phyloP scores from a whole-genome alignment of 2,888 invertebrate species.

The Hydroisotoma schaefferi region DNA sequence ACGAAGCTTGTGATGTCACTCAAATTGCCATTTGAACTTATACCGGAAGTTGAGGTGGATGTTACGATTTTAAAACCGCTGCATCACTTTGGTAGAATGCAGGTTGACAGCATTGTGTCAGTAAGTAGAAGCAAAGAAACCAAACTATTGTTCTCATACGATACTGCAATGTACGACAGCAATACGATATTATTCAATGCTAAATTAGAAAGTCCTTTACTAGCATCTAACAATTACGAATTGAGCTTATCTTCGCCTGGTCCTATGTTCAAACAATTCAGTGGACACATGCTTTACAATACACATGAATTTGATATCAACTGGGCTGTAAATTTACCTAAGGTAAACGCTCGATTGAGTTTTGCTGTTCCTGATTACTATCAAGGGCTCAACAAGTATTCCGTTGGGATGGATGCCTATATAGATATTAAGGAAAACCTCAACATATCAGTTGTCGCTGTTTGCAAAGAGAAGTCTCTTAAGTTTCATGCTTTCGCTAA shows the following conservation, averaged over 20 bases:
- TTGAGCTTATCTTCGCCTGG: constrained; percentile 20
- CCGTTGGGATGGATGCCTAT: background rate
- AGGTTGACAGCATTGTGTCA: constrained; percentile 21
- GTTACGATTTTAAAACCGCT: constrained; percentile 33
- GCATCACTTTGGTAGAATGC: constrained; percentile 9
- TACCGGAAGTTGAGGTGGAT: constrained; percentile 26
- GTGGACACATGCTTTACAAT: constrained; percentile 27
- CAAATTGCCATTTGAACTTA: constrained; percentile 21
- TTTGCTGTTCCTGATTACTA: background rate
- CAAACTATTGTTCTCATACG: constrained; percentile 34
- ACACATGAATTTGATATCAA: constrained; percentile 15
- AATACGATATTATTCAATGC: background rate
- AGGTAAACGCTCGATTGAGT: background rate
- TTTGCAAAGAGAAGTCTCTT: constrained; percentile 1
- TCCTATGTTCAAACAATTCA: constrained; percentile 23
- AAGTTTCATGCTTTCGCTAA: background rate
- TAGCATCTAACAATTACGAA: constrained; percentile 27
- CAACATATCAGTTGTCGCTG: background rate
- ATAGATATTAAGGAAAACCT: background rate
- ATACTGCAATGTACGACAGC: constrained; percentile 31
- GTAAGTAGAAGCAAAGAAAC: constrained; percentile 30
- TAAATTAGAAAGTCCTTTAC: constrained; percentile 11
- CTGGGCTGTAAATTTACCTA: constrained; percentile 23
- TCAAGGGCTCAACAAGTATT: background rate
- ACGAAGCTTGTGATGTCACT: no score